Base-by-base conservation (phyloP, 2,888 invertebrate species). In the Hyalella azteca region DNA sequence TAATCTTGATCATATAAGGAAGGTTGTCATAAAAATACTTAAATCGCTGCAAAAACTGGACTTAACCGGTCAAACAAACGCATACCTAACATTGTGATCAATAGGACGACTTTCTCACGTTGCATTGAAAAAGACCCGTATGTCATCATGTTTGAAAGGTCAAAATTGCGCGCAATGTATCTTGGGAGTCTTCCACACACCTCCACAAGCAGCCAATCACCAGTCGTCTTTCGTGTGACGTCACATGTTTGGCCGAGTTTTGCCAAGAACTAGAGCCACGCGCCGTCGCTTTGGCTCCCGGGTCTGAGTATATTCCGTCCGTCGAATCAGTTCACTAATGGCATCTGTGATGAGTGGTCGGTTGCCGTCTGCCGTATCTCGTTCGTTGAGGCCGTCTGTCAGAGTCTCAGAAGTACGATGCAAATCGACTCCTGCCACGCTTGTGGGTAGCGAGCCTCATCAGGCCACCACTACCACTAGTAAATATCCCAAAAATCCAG, bases 171-270 rank as follows among this genome's bases (percentile, higher is more conserved):
- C 36, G 36, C 66, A 29, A 3, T 11, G 29, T 36, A 36, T n/a
- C 66, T 36, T 36, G 66, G 66, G 59, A 54, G 75, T 45, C 39
- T 40, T 54, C 41, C 73, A 78, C 81, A 78, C 81, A 73, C 81
- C 81, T 78, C 78, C 79, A 54, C 19, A 26, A 29, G 32, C 32
- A 45, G 60, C 81, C 79, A 78, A 79, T 78, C 45, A 48, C 32
- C 19, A n/a, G 19, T 39, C 59, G 40, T n/a, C 9, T 13, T 22
- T n/a, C 15, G 13, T 29, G 75, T 79, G 81, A 79, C 79, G 79
- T 78, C 73, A 75, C 7, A 41, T 49, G 40, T 66, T 39, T 66
- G 48, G 60, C 45, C 29, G 49, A 29, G 36, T 36, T 49, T 26
- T 22, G 48, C 36, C 36, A 36, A 9, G 19, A 22, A 9, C 26